phyloP scores from a whole-genome alignment of 2,113 vertebrate species.

The Psammodynastes pulverulentus region DNA sequence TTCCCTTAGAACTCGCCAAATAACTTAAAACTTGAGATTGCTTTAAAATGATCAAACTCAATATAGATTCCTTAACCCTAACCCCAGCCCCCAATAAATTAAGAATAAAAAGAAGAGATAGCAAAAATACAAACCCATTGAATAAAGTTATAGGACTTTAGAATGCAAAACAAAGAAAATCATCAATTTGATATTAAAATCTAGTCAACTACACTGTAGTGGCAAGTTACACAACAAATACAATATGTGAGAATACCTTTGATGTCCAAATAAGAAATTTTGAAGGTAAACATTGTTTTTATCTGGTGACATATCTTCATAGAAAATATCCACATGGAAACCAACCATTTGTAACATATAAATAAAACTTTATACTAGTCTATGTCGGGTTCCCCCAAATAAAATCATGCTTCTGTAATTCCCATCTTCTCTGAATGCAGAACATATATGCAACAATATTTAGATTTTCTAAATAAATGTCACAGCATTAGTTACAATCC shows the following conservation, averaged over 20 bases:
- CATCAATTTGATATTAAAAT: background rate
- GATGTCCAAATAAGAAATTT: background rate
- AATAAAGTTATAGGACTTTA: background rate
- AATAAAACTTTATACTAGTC: background rate
- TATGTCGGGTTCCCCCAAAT: background rate
- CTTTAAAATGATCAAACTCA: background rate
- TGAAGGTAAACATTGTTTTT: background rate
- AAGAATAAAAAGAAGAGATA: background rate
- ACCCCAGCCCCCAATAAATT: background rate
- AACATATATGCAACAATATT: background rate
- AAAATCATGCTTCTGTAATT: background rate
- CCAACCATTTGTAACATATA: background rate
- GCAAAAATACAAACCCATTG: background rate
- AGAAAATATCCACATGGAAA: background rate
- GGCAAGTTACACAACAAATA: background rate
- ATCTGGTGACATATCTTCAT: background rate
- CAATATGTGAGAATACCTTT: background rate
- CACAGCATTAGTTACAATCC: background rate
- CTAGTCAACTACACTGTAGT: background rate
- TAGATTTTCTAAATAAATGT: background rate
- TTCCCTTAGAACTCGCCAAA: background rate
- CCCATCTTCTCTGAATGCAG: background rate
- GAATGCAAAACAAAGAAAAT: background rate
- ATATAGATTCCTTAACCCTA: background rate
- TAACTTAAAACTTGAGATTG: background rate